Conservation (phyloP, 2,888 invertebrate species). For the Papilio elwesi region DNA sequence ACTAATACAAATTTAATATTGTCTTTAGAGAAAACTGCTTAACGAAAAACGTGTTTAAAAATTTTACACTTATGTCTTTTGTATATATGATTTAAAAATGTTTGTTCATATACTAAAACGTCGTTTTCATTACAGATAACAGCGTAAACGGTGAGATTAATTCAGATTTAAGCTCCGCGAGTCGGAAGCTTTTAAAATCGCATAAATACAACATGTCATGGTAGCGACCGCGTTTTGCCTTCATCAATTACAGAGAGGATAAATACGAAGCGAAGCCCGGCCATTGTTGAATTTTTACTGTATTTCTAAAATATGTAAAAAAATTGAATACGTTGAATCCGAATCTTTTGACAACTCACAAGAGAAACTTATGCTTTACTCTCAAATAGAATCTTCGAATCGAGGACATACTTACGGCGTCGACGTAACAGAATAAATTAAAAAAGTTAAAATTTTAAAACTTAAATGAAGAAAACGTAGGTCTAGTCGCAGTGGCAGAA, state of each 20-base stretch:
- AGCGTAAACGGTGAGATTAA: constrained; percentile 70
- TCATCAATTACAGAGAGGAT: constrained; percentile 76
- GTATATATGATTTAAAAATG: neutral
- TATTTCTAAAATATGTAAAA: constrained; percentile 33
- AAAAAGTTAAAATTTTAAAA: no score
- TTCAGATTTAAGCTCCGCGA: constrained; percentile 72
- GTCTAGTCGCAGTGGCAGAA: no score
- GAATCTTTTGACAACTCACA: neutral
- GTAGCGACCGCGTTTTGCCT: constrained; percentile 65
- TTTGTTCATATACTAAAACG: constrained; percentile 42
- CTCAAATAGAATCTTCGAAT: no score
- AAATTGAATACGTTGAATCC: neutral
- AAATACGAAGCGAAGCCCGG: constrained; percentile 58
- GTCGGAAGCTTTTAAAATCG: constrained; percentile 78
- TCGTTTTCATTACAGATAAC: constrained; percentile 62
- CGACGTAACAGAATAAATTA: no score
- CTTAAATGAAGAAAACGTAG: no score
- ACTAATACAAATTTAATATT: no score
- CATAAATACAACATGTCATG: constrained; percentile 80
- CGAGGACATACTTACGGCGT: no score
- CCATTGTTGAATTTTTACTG: constrained; percentile 67
- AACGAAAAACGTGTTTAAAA: no score
- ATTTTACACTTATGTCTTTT: no score
- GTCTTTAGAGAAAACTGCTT: no score
- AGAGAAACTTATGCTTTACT: no score